Conservation (phyloP, 2,888 invertebrate genomes). For the Drosophila austrosaltans region DNA sequence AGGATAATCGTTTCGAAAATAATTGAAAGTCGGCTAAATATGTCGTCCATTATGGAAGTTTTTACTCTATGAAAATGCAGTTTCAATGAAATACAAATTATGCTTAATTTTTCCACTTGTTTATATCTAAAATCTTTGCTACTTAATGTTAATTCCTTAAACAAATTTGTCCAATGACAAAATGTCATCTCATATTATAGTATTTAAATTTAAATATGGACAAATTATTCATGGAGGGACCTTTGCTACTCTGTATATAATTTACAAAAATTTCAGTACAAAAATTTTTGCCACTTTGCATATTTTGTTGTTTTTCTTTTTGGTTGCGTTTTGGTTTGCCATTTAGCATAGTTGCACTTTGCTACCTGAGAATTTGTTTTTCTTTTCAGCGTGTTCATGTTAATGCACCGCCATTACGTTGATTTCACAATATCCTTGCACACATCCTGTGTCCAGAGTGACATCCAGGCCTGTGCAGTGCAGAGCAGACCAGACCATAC, state of each 20-base stretch:
- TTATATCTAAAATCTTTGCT: neutral
- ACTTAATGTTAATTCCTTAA: neutral
- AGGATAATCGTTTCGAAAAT: no score
- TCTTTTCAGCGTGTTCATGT: slow-evolving; percentile 61
- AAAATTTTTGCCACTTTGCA: neutral
- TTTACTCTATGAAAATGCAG: no score
- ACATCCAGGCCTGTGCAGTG: slow-evolving; percentile 20
- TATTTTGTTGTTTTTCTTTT: neutral
- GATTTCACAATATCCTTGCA: slow-evolving; percentile 78
- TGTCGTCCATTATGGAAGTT: no score
- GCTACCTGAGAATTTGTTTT: neutral
- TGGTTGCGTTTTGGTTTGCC: neutral
- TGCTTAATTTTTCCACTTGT: neutral
- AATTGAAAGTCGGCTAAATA: no score
- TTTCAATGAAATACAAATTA: neutral
- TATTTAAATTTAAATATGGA: neutral
- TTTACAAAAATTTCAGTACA: neutral
- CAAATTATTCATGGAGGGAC: neutral
- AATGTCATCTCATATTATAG: neutral
- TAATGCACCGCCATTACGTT: slow-evolving; percentile 75
- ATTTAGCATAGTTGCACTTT: neutral
- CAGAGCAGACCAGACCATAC: neutral
- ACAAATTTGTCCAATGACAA: neutral
- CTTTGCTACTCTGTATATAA: neutral
- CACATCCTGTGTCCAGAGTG: slow-evolving; percentile 71